A percentile compares a stretch with the other conserved stretches of the same genome.
These are phyloP conservation scores for Tryphoninae sp. DNA, from an alignment of 2,888 invertebrate genomes.

Conservation along the genomic window DNA sequence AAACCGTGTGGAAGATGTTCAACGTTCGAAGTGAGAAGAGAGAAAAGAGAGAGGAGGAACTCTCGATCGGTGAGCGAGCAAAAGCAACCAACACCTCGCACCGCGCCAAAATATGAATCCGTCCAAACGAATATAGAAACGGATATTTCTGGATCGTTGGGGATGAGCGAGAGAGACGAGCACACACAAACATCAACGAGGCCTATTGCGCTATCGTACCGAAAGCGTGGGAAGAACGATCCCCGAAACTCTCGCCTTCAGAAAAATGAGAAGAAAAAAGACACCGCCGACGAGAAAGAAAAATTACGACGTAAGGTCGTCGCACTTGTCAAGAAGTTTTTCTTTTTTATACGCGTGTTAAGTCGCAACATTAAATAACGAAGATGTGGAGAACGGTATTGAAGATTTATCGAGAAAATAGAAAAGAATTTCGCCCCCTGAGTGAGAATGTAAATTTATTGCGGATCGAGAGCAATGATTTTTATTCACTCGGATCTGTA, in stretches of 20 bases:
- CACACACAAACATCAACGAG: constrained; percentile 41
- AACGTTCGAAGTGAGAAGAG: constrained; percentile 29
- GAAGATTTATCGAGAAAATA: too few species aligned
- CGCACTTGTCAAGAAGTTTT: not conserved
- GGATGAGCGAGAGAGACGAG: constrained; percentile 57
- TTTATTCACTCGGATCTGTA: too few species aligned
- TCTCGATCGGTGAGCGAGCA: constrained; percentile 33
- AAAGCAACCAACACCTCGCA: constrained; percentile 52
- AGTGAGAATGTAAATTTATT: too few species aligned
- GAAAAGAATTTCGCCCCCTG: too few species aligned
- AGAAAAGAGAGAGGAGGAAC: constrained; percentile 17
- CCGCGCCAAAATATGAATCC: constrained; percentile 78
- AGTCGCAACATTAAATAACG: not conserved
- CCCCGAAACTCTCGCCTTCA: not conserved
- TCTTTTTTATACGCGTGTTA: not conserved
- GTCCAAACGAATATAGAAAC: constrained; percentile 79
- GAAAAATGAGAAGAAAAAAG: not conserved
- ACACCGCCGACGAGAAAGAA: not conserved
- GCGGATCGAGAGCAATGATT: too few species aligned
- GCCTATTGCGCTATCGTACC: constrained; percentile 55
- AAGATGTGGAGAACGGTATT: not conserved
- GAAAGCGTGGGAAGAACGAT: constrained; percentile 12
- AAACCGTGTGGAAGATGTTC: constrained; percentile 49
- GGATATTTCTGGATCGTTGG: constrained; percentile 77
- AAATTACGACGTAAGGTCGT: constrained; percentile 2